These are phyloP conservation scores for Podilymbus podiceps DNA, from an alignment of 2,113 vertebrate genomes.

Conservation along the genomic window DNA sequence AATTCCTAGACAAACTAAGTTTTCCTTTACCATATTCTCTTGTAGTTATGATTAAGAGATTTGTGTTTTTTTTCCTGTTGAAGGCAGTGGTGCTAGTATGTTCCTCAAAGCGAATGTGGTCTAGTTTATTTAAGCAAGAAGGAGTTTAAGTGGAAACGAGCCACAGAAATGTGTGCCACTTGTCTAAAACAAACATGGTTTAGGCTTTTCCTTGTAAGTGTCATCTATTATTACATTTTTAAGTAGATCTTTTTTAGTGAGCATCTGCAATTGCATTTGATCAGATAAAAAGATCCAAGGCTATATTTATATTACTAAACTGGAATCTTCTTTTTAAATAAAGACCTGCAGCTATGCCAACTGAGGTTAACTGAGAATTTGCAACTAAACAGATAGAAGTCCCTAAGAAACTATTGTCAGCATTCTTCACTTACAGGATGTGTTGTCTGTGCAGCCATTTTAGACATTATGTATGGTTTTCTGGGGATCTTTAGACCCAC, in stretches of 20 bases:
- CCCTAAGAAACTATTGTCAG: neutral
- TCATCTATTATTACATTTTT: conserved; percentile 35
- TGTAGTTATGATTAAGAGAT: conserved; percentile 35
- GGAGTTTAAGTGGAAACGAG: conserved; percentile 44
- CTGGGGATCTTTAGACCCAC: neutral
- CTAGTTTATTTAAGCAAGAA: conserved; percentile 40
- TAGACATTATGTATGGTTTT: neutral
- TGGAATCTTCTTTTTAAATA: neutral
- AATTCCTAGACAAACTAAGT: conserved; percentile 31
- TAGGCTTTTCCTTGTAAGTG: neutral
- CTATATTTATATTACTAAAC: conserved; percentile 8
- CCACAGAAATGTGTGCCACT: conserved; percentile 34
- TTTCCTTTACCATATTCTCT: neutral
- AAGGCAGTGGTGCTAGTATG: neutral
- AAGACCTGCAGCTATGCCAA: neutral
- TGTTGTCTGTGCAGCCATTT: neutral
- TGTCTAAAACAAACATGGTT: conserved; percentile 58
- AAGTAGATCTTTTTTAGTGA: conserved; percentile 40
- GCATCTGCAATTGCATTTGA: neutral
- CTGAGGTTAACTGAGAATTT: neutral
- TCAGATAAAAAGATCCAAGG: neutral
- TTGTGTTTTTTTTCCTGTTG: neutral
- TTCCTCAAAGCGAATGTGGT: conserved; percentile 1
- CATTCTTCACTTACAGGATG: neutral
- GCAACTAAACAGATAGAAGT: neutral